phyloP scores from a whole-genome alignment of 2,888 invertebrate genomes.

The Acrobasis repandana region DNA sequence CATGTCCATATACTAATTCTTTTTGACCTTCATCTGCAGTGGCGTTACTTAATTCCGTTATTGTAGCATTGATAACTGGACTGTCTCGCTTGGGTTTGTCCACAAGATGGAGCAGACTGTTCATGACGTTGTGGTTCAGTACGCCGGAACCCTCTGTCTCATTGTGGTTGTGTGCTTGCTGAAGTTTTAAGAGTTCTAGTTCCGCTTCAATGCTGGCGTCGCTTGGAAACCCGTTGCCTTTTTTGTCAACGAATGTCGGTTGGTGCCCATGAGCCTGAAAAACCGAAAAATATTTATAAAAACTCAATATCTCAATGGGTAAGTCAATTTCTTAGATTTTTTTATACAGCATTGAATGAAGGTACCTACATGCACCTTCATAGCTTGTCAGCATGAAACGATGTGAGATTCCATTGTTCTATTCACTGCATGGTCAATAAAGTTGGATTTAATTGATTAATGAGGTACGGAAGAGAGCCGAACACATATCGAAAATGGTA shows the following conservation, averaged over 20 bases:
- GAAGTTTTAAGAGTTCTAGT: slow-evolving; percentile 70
- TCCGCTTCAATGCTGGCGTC: slow-evolving; percentile 71
- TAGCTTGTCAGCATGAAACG: too few relatives aligned
- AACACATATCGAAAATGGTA: too few relatives aligned
- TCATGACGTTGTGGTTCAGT: slow-evolving; percentile 60
- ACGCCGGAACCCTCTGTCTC: slow-evolving; percentile 45
- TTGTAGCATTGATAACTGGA: slow-evolving; percentile 53
- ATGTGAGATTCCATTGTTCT: too few relatives aligned
- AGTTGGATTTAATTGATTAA: too few relatives aligned
- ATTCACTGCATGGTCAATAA: too few relatives aligned
- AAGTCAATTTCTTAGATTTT: too few relatives aligned
- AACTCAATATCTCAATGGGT: too few relatives aligned
- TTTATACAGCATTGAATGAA: too few relatives aligned
- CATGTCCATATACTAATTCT: slow-evolving; percentile 72
- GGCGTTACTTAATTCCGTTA: slow-evolving; percentile 43
- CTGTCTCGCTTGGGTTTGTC: slow-evolving; percentile 78
- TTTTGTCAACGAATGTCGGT: slow-evolving; percentile 62
- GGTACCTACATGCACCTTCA: too few relatives aligned
- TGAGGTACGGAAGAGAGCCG: too few relatives aligned
- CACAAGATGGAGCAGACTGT: slow-evolving; percentile 53
- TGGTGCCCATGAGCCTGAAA: slow-evolving; percentile 66
- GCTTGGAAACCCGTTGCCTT: slow-evolving; percentile 49
- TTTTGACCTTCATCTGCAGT: slow-evolving; percentile 67
- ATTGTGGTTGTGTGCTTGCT: slow-evolving; percentile 57
- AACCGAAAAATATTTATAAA: slow-evolving; percentile 24